These are phyloP conservation scores for Todiramphus chloris DNA, from an alignment of 2,113 vertebrate species.

Conservation along the genomic window DNA sequence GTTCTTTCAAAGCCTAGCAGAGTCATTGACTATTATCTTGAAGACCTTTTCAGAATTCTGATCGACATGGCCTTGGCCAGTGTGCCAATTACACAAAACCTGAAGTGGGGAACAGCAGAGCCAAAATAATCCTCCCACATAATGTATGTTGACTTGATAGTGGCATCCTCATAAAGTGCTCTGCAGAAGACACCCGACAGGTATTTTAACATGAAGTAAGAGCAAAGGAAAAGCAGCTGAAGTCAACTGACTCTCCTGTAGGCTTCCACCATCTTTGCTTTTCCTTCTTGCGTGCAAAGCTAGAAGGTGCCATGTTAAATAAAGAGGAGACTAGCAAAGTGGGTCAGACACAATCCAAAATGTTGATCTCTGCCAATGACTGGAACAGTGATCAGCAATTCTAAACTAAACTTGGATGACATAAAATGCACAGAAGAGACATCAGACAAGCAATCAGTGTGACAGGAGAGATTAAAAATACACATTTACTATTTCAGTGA, in stretches of 20 bases:
- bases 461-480: background rate
- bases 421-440: background rate
- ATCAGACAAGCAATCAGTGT: background rate
- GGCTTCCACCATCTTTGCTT: background rate
- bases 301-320: accelerated
- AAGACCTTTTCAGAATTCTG: background rate
- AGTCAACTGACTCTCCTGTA: background rate
- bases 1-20: background rate
- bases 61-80: background rate
- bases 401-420: background rate
- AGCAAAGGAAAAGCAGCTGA: background rate
- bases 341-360: background rate
- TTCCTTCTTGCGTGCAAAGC: background rate
- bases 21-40: background rate
- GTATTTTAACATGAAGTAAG: background rate
- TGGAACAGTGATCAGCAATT: background rate
- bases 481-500: background rate
- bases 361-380: background rate
- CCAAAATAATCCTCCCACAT: background rate
- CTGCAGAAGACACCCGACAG: background rate
- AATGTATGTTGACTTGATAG: background rate
- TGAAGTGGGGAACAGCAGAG: background rate
- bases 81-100: background rate
- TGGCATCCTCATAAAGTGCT: background rate
- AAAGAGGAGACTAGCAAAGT: background rate